A percentile compares a stretch with the other conserved stretches of the same genome.
These are phyloP conservation scores for Notodonta dromedarius DNA, from an alignment of 2,888 invertebrate species.

Conservation along the genomic window DNA sequence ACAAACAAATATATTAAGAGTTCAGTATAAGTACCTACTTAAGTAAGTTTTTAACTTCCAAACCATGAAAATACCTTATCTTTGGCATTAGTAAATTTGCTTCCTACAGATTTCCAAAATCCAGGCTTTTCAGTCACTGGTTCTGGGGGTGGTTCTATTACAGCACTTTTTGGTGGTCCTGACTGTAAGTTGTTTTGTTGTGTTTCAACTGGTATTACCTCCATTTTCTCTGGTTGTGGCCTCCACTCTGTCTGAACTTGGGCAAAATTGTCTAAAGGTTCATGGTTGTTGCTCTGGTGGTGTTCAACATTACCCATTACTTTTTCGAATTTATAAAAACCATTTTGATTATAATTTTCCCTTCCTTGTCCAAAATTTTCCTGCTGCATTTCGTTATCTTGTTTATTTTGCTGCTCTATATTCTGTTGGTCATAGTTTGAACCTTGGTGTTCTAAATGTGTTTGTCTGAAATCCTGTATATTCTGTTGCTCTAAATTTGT, in stretches of 20 bases:
- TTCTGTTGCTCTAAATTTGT: slow-evolving; percentile 11
- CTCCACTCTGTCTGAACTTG: slow-evolving; percentile 12
- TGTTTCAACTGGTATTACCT: slow-evolving; percentile 9
- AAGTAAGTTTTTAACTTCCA: slow-evolving; percentile 34
- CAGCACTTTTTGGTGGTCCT: slow-evolving; percentile 9
- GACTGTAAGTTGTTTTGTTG: slow-evolving; percentile 15
- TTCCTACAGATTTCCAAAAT: slow-evolving; percentile 84
- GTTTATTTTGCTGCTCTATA: slow-evolving; percentile 26
- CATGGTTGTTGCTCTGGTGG: slow-evolving; percentile 10
- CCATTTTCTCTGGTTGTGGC: slow-evolving; percentile 12
- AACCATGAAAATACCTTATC: slow-evolving; percentile 83
- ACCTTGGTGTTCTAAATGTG: slow-evolving; percentile 10
- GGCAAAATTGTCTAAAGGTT: slow-evolving; percentile 10
- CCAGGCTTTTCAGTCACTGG: slow-evolving; percentile 67
- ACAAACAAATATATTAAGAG: slow-evolving; percentile 16
- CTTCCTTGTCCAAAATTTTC: slow-evolving; percentile 16
- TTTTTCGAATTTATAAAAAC: slow-evolving; percentile 12
- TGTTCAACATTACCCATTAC: slow-evolving; percentile 18
- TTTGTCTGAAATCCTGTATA: slow-evolving; percentile 9
- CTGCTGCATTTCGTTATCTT: slow-evolving; percentile 23
- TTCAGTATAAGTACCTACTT: slow-evolving; percentile 6
- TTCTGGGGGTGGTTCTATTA: slow-evolving; percentile 38
- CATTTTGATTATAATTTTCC: slow-evolving; percentile 22
- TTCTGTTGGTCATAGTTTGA: slow-evolving; percentile 24
- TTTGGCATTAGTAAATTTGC: slow-evolving; percentile 79